These are phyloP conservation scores for Vidua chalybeata DNA, from an alignment of 2,113 vertebrate species.

Conservation along the genomic window DNA sequence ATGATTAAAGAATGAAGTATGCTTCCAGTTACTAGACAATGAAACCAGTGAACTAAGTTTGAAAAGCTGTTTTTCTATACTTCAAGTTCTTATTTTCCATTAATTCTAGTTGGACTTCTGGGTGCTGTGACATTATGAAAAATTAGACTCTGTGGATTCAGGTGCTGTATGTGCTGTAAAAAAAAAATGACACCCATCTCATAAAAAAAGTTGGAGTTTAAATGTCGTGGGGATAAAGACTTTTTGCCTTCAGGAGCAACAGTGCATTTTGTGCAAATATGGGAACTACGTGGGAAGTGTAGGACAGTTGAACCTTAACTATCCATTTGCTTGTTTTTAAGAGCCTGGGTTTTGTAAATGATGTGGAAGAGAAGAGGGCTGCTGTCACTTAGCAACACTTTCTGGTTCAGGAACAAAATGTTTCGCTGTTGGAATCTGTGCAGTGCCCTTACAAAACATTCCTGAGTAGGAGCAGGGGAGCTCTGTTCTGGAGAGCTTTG, in stretches of 20 bases:
- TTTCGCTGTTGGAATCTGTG: conserved; percentile 44
- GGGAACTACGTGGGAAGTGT: background rate
- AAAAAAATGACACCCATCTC: background rate
- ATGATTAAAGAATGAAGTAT: background rate
- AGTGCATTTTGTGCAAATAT: background rate
- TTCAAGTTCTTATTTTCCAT: background rate
- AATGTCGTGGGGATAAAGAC: background rate
- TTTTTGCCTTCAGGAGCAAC: background rate
- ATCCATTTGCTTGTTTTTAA: conserved; percentile 39
- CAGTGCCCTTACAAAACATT: background rate
- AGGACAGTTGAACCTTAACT: background rate
- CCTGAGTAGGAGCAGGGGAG: background rate
- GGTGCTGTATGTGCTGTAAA: background rate
- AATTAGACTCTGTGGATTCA: background rate
- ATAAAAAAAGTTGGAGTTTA: background rate
- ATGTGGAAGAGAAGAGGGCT: conserved; percentile 32
- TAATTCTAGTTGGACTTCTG: background rate
- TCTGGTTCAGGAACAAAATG: conserved; percentile 58
- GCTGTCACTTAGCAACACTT: conserved; percentile 68
- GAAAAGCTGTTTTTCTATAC: background rate
- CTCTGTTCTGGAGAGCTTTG: background rate
- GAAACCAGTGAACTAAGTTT: background rate
- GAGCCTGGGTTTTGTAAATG: conserved; percentile 29
- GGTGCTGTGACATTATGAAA: background rate
- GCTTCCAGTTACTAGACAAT: background rate